A percentile compares a stretch with the other conserved stretches of the same genome.
Evolutionary conservation across 2,888 invertebrate species (phyloP).

Genomic region (Yponomeuta cagnagella): DNA sequence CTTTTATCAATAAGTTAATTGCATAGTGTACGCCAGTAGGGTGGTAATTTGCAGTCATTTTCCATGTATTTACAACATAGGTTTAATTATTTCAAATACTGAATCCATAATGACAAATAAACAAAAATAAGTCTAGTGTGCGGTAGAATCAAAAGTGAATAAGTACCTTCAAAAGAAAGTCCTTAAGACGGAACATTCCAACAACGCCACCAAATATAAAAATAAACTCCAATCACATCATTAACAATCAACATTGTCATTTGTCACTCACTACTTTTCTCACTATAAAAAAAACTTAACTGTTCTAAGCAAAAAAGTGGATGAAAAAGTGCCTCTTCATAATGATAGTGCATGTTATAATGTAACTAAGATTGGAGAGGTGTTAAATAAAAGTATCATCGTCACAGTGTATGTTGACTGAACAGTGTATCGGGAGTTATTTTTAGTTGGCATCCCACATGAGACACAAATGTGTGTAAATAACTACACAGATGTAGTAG

Average conservation of each 20-base stretch:
- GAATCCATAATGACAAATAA: too few relatives aligned
- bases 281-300: background rate
- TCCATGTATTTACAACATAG: too few relatives aligned
- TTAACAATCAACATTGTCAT: background rate
- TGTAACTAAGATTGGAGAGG: background rate
- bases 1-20: background rate
- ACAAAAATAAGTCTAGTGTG: too few relatives aligned
- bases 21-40: background rate
- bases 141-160: background rate
- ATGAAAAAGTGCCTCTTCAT: background rate
- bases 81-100: too few relatives aligned
- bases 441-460: constrained; percentile 62
- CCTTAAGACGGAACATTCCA: constrained; percentile 54
- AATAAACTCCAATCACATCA: constrained; percentile 14
- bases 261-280: background rate
- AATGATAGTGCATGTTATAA: background rate
- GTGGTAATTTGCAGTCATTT: background rate
- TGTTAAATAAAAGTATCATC: background rate
- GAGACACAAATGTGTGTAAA: constrained; percentile 34
- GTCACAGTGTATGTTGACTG: background rate
- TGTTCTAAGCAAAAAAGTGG: background rate
- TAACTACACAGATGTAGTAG: constrained; percentile 34
- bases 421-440: constrained; percentile 31
- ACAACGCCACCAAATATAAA: constrained; percentile 29
- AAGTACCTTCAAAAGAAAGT: constrained; percentile 48